Conservation (phyloP, 2,888 invertebrate genomes). For the Cephalotes varians region DNA sequence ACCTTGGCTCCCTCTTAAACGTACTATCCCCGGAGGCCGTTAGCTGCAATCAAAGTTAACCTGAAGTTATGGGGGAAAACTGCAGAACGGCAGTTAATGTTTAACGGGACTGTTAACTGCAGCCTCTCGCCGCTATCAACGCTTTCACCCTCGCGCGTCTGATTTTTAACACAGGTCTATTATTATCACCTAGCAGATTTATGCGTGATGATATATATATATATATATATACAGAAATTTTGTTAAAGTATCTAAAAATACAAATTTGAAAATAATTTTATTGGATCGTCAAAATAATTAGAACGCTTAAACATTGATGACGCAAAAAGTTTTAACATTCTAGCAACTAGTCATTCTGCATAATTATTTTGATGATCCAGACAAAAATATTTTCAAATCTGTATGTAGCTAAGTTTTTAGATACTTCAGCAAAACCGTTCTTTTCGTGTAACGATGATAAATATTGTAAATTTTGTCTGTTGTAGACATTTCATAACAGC, state of each 20-base stretch:
- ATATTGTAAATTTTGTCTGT: too few species aligned
- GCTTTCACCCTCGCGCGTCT: constrained; percentile 42
- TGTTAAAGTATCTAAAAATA: too few species aligned
- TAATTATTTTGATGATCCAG: too few species aligned
- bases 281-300: too few species aligned
- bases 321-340: too few species aligned
- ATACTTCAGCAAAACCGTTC: too few species aligned
- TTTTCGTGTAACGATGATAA: too few species aligned
- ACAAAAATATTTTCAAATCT: too few species aligned
- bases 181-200: constrained; percentile 9
- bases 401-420: too few species aligned
- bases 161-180: constrained; percentile 27
- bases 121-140: constrained; percentile 73
- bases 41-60: constrained; percentile 85
- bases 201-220: background rate
- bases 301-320: too few species aligned
- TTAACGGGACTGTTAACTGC: constrained; percentile 84
- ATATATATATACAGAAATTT: background rate
- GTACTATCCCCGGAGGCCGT: constrained; percentile 81
- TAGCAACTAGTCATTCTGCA: too few species aligned
- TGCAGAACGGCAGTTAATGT: constrained; percentile 83
- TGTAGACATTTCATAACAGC: background rate
- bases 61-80: constrained; percentile 82
- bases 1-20: constrained; percentile 75
- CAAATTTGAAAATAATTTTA: too few species aligned